phyloP scores from a whole-genome alignment of 2,797 vertebrate species.

The Alouatta caraya region DNA sequence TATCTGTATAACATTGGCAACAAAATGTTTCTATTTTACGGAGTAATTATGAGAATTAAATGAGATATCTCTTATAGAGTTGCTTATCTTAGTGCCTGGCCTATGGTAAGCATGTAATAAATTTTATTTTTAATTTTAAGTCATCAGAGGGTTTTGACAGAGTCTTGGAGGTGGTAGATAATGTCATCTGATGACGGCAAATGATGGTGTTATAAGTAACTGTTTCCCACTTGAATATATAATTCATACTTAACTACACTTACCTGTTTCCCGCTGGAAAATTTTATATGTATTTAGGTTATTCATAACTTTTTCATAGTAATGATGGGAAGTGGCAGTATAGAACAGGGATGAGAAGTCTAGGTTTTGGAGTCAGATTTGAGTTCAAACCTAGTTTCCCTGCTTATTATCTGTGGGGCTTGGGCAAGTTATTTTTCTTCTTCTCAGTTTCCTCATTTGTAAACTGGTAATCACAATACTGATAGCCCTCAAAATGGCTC shows the following conservation, averaged over 20 bases:
- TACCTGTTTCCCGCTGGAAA: not conserved
- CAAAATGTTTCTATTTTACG: not conserved
- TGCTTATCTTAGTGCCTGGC: not conserved
- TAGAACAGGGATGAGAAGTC: not conserved
- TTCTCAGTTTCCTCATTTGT: constrained; percentile 12
- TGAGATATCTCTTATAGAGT: not conserved
- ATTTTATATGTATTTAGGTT: not conserved
- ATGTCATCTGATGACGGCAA: not conserved
- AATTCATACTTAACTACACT: not conserved
- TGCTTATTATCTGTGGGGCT: not conserved
- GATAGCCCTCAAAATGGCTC: not conserved
- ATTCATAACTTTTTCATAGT: not conserved
- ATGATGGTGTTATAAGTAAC: not conserved
- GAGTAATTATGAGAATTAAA: not conserved
- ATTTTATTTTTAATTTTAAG: not conserved
- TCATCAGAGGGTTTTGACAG: not conserved
- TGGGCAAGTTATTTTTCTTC: not conserved
- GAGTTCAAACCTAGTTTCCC: not conserved
- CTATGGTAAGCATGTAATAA: not conserved
- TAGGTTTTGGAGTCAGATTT: not conserved
- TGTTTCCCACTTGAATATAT: not conserved
- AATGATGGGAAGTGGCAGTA: not conserved
- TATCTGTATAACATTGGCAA: not conserved
- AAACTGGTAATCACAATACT: not conserved
- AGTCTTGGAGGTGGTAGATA: not conserved